These are phyloP conservation scores for Venustaconcha ellipsiformis DNA, from an alignment of 1,140 invertebrate species.

Conservation along the genomic window DNA sequence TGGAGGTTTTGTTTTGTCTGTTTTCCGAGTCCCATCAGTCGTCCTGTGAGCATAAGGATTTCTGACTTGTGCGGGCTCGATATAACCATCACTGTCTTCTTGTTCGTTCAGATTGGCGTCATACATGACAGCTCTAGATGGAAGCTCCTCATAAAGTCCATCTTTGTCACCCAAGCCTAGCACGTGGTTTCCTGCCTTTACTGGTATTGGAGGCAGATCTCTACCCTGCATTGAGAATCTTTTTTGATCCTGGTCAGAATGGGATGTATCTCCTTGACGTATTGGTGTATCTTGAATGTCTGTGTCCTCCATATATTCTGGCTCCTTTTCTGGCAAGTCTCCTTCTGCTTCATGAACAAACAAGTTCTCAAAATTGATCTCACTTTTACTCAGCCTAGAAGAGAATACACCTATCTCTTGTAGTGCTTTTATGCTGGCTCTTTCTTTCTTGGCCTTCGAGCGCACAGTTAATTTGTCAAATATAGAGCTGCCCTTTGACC, in stretches of 20 bases:
- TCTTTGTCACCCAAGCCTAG: slow-evolving; percentile 48
- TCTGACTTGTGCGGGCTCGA: slow-evolving; percentile 48
- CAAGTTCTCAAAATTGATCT: slow-evolving; percentile 57
- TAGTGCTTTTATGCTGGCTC: slow-evolving; percentile 58
- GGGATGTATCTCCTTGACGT: slow-evolving; percentile 10
- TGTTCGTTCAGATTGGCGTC: slow-evolving; percentile 14
- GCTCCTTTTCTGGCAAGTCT: neutral
- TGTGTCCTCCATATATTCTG: neutral
- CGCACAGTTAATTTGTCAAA: slow-evolving; percentile 59
- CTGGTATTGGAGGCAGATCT: slow-evolving; percentile 58
- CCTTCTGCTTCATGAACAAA: slow-evolving; percentile 23
- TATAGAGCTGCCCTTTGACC: slow-evolving; percentile 49
- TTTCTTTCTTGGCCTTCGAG: slow-evolving; percentile 52
- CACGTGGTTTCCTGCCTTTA: slow-evolving; percentile 2
- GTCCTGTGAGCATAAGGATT: slow-evolving; percentile 26
- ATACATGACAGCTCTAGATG: neutral
- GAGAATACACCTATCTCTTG: slow-evolving; percentile 59
- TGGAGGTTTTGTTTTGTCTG: slow-evolving; percentile 43
- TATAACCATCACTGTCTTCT: slow-evolving; percentile 57
- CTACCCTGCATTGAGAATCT: slow-evolving; percentile 43
- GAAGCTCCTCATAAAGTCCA: slow-evolving; percentile 13
- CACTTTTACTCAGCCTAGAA: slow-evolving; percentile 49
- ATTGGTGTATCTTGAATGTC: slow-evolving; percentile 3
- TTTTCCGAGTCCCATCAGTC: slow-evolving; percentile 28
- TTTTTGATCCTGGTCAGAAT: slow-evolving; percentile 4